A percentile compares a stretch with the other conserved stretches of the same genome.
Evolutionary conservation across 2,113 vertebrate species (phyloP).

Genomic region (Glaucomys volans): DNA sequence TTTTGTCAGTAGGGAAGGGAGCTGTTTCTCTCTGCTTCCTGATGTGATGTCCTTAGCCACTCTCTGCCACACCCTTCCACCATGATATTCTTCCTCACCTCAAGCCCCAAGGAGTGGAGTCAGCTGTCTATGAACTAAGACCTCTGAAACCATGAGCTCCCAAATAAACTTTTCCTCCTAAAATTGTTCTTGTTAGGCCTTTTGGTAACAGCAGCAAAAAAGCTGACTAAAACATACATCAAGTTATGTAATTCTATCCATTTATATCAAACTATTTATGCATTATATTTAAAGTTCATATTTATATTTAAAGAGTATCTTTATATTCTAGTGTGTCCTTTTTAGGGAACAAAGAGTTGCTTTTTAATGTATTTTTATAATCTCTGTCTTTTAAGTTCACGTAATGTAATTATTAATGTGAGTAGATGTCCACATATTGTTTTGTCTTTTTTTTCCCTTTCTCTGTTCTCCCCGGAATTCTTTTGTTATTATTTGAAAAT

Average conservation of each 20-base stretch:
- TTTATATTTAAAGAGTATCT: background rate
- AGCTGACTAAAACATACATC: too few relatives aligned
- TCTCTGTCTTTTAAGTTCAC: background rate
- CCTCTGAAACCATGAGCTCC: too few relatives aligned
- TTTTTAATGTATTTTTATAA: background rate
- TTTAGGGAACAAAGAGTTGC: background rate
- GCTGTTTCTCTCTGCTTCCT: too few relatives aligned
- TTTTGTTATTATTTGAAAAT: background rate
- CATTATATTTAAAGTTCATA: background rate
- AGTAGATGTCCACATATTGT: background rate
- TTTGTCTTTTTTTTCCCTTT: background rate
- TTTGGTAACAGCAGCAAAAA: too few relatives aligned
- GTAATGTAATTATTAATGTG: background rate
- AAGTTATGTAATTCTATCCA: background rate
- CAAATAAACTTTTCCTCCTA: too few relatives aligned
- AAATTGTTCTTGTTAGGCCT: too few relatives aligned
- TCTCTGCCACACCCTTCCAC: too few relatives aligned
- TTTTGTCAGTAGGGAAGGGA: too few relatives aligned
- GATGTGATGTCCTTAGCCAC: too few relatives aligned
- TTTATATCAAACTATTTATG: background rate
- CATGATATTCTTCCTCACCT: too few relatives aligned
- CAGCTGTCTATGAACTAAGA: too few relatives aligned
- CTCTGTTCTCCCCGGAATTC: background rate
- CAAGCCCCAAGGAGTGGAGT: too few relatives aligned
- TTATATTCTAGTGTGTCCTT: background rate